These are phyloP conservation scores for Scartelaos histophorus DNA, from an alignment of 2,113 vertebrate genomes.

Conservation along the genomic window DNA sequence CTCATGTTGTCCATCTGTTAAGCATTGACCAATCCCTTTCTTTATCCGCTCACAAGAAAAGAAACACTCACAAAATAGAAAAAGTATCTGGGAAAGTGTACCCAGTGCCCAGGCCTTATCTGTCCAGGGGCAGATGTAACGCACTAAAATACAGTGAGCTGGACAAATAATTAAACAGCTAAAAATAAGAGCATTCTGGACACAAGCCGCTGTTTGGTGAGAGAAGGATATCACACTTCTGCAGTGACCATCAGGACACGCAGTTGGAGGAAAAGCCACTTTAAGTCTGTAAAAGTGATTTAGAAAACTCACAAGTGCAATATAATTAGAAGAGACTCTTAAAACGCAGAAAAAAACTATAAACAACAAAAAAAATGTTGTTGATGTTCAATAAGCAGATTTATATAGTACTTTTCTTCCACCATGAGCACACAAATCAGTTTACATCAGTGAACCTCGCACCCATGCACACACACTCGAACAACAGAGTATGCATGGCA, in stretches of 20 bases:
- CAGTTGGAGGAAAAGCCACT: slow-evolving; percentile 20
- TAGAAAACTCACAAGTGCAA: not conserved
- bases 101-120: not conserved
- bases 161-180: slow-evolving; percentile 44
- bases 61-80: slow-evolving; percentile 9
- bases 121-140: slow-evolving; percentile 1
- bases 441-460: too few species aligned
- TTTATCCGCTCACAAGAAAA: slow-evolving; percentile 41
- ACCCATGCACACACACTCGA: too few species aligned
- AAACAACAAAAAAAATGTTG: not conserved
- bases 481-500: too few species aligned
- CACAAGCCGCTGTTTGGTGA: slow-evolving; percentile 45
- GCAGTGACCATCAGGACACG: slow-evolving; percentile 35
- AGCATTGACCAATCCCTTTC: slow-evolving; percentile 26
- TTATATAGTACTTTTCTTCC: too few species aligned
- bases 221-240: slow-evolving; percentile 45
- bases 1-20: slow-evolving; percentile 73
- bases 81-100: not conserved
- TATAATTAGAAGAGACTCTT: not conserved
- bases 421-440: too few species aligned
- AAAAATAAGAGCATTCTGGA: slow-evolving; percentile 52
- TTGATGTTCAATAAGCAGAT: too few species aligned
- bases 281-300: not conserved
- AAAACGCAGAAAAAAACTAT: not conserved
- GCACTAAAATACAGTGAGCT: slow-evolving; percentile 15